These are phyloP conservation scores for Rhombomys opimus DNA, from an alignment of 2,113 vertebrate genomes.

Conservation along the genomic window DNA sequence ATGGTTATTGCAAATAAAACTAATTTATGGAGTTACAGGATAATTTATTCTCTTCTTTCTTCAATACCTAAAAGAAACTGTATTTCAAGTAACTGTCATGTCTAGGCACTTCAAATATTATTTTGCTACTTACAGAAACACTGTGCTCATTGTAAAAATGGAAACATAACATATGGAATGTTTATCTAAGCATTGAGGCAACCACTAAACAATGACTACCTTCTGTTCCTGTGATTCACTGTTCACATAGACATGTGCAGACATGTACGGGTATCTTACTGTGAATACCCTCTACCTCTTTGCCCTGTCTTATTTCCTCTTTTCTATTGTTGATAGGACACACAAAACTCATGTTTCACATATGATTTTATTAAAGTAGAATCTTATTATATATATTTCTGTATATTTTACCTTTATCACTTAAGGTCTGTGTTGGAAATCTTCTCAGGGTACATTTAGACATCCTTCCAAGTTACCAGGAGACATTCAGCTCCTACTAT, in stretches of 20 bases:
- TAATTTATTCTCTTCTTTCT: slow-evolving; percentile 3
- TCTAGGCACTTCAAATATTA: not conserved
- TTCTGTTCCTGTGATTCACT: not conserved
- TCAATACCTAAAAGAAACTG: not conserved
- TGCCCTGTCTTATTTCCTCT: not conserved
- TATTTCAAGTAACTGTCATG: not conserved
- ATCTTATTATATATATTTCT: slow-evolving; percentile 11
- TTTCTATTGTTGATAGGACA: slow-evolving; percentile 14
- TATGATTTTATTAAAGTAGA: not conserved
- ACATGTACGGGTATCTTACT: not conserved
- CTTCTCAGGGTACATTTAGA: not conserved
- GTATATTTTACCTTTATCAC: not conserved
- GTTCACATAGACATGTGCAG: not conserved
- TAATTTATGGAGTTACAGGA: not conserved
- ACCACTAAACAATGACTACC: not conserved
- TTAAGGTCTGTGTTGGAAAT: not conserved
- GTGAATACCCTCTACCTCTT: not conserved
- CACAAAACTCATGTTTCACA: not conserved
- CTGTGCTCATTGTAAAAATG: slow-evolving; percentile 4
- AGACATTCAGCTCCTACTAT: not conserved
- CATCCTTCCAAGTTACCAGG: not conserved
- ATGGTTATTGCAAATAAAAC: slow-evolving; percentile 43
- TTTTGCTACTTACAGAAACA: slow-evolving; percentile 17
- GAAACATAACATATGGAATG: slow-evolving; percentile 7
- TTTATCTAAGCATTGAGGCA: not conserved